Base-by-base conservation (phyloP, 2,113 vertebrate genomes). In the Delphinapterus leucas region DNA sequence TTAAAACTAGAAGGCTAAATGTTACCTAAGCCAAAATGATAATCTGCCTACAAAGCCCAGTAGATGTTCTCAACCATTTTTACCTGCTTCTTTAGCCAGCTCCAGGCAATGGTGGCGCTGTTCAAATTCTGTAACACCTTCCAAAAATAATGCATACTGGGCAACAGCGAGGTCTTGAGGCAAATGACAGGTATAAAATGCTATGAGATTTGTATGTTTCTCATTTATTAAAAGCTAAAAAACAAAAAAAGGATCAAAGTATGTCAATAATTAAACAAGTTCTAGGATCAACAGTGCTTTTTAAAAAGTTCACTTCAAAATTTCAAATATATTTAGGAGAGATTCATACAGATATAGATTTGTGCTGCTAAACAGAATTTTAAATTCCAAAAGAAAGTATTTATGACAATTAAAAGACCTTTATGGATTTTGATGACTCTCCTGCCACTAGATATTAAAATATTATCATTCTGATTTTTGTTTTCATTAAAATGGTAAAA, bases 121-220 rank as follows among this genome's bases (percentile, higher is more conserved):
- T 28, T 99, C 99, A 0, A 98, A 98, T 96, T 99, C 99, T 0
- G 97, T 99, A n/a, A 99, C 98, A 1, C 99, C 99, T 98, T 99
- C 99, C 53, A 99, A 97, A 97, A 99, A 99, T 0, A 98, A 90
- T 6, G 99, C 99, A 0, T 99, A 99, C 95, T 99, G 99, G 91
- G 98, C 95, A 28, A 99, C 99, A 2, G 99, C 99, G 0, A 99
- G 96, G 25, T 99, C 99, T 2, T 98, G 92, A 2, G 99, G 99
- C 36, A 99, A 98, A 97, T 99, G 99, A 96, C 99, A 99, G 2
- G 99, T 99, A 33, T 99, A 99, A 97, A 99, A 99, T 0, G 99
- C 99, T 94, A 99, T 99, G 3, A 99, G 98, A 84, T 99, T 98
- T 6, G 98, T 99, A 85, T 99, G 99, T 97, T 99, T 99, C 96